Base-by-base conservation (phyloP, 2,797 vertebrate species). In the Oreortyx pictus region DNA sequence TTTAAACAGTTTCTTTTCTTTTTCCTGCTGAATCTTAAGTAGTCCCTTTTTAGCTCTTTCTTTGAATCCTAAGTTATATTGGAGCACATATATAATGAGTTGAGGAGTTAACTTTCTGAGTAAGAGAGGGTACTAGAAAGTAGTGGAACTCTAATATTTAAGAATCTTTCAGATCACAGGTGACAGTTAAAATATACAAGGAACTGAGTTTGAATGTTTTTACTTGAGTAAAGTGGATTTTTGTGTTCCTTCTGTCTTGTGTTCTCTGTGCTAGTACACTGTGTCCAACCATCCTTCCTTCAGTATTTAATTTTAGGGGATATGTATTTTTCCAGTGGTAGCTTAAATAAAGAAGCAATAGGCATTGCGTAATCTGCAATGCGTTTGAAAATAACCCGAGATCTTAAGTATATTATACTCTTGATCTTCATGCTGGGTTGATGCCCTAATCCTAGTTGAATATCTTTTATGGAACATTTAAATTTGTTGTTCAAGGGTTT, bases 231-330 rank as follows among this genome's bases (percentile, higher is more conserved):
- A 97, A 97, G 97, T 98, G 98, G 98, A 98, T 98, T 98, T 98
- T 98, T 98, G 98, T 98, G 97, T 98, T 98, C 93, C 97, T 97
- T 97, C 94, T 97, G 97, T 98, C 97, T 96, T 97, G 97, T 98
- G 94, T 88, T 97, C 94, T 97, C 93, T 95, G 96, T 98, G 97
- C 97, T 97, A 96, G 98, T 95, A 96, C 97, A 41, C 97, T 98
- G 97, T 98, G 97, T 97, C 97, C 97, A 98, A 96, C 97, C 97
- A 97, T 98, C 97, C 97, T 98, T 97, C 97, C 94, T 97, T 96
- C 83, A 10, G 75, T 93, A 93, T 91, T 96, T 96, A 91, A 95
- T 97, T 97, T 97, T 89, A 96, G 80, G 95, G 94, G 84, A 56
- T 89, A 85, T 37, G 44, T 88, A 73, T 96, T 95, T 95, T 96